Evolutionary conservation across 2,888 invertebrate species (phyloP), one percentile per base, ranked within the genome.

Genomic region (Acleris emargana): DNA sequence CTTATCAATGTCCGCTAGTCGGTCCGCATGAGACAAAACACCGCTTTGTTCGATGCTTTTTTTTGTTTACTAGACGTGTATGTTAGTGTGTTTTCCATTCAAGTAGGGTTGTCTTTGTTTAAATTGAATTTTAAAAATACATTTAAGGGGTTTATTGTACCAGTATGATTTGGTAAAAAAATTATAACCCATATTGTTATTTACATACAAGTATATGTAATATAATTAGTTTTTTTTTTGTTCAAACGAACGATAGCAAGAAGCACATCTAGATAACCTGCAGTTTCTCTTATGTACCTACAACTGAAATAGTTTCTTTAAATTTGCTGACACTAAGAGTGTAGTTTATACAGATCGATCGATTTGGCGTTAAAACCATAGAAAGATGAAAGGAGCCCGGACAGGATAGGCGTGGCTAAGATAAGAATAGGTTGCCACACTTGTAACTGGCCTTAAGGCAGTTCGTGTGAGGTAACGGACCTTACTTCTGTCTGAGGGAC

Each of bases 1-100:
- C 76, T 80, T 79, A 81, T 80, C 80, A 73, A 72, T 68, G 69
- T 72, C 72, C 73, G 67, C 70, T 68, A 71, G 62, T 67, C 32
- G 58, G 64, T 61, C 38, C 42, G 60, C 58, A 51, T 71, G 16
- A 49, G 51, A 66, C 66, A 61, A 57, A 43, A 66, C 60, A 57
- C 13, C 47, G 50, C 51, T 57, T 66, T 66, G 66, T 61, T 66
- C 25, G 16, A 22, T 20, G 38, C 45, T 17, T 57, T 50, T 64
- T 25, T 52, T 55, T 66, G 66, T 66, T 64, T 60, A 43, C 13
- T 38, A 13, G n/a, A 60, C 42, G 45, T 52, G 38, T 2, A 38
- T 38, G 38, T 43, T 16, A 28, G 43, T 60, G 42, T n/a, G 7
- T 13, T 60, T 45, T 57, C 25, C 38, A 9, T 17, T 17, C 38